Conservation (phyloP, 2,113 vertebrate genomes). For the Pagrus major region DNA sequence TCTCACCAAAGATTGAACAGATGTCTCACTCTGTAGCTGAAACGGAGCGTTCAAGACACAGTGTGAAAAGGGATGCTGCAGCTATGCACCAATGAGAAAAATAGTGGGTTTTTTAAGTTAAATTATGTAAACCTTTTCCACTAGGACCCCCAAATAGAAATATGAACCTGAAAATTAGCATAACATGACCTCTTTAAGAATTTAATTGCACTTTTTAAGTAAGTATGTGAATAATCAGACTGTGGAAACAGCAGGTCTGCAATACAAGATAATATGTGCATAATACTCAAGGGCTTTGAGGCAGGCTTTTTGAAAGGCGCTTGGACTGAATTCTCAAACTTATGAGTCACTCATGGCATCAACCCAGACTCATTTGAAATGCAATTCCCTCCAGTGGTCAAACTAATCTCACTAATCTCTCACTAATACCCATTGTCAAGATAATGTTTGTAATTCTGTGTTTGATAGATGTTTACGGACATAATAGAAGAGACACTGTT, state of each 20-base stretch:
- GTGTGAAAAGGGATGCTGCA: too few relatives aligned
- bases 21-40: too few relatives aligned
- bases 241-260: neutral
- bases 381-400: neutral
- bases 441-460: slow-evolving; percentile 11
- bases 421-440: slow-evolving; percentile 31
- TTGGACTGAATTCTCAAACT: slow-evolving; percentile 16
- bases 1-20: too few relatives aligned
- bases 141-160: too few relatives aligned
- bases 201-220: neutral
- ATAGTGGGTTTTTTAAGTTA: too few relatives aligned
- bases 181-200: too few relatives aligned
- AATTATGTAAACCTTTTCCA: too few relatives aligned
- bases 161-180: too few relatives aligned
- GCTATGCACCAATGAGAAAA: too few relatives aligned
- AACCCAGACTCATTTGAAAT: slow-evolving; percentile 2
- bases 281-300: neutral
- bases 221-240: neutral
- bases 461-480: neutral
- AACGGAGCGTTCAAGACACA: too few relatives aligned
- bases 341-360: slow-evolving; percentile 11
- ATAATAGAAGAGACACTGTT: neutral
- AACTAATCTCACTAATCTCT: slow-evolving; percentile 44
- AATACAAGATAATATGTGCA: neutral
- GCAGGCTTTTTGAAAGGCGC: neutral